Evolutionary conservation across 37 sponge, comb jelly and placozoan genomes (phyloP), one percentile per base, ranked within the genome.

Genomic region (Eunapius fragilis): DNA sequence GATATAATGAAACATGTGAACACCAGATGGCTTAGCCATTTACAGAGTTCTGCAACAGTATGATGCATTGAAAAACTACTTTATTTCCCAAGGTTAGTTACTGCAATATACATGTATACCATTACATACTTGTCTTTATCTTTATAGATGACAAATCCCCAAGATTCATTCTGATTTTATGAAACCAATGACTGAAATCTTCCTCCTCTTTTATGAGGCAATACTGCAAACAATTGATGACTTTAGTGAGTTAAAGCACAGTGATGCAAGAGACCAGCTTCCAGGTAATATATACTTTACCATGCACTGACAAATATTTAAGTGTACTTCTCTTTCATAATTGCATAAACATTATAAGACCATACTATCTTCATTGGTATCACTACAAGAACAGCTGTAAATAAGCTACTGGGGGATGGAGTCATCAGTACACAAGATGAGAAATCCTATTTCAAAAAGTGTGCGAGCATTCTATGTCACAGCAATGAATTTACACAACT

Each of bases 21-120:
- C 32, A 67, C 33, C n/a, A n/a, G 85, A 5, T 85, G 85, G 87
- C 70, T 86, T 5, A 86, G 87, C 85, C 33, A 68, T 85, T 48
- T 35, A 35, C 13, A 72, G 78, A 26, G 58, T 67, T 77, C 34
- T 85, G 25, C 36, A 31, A 76, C 85, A 68, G 38, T 85, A 77
- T 32, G 25, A 25, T 32, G 33, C 37, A 72, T 67, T 76, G 69
- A 36, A n/a, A 45, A 86, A 80, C 0, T 58, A 58, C 58, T 58
- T 58, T 58, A 58, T 58, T 58, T 17, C 47, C 4, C 47, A 45
- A 45, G 47, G 47, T 45, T 45, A 11, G 47, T 58, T 58, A 58
- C 58, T 58, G 58, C 6, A 41, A 41, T 41, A 19, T 58, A 58
- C 22, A 41, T 3, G 6, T 41, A 41, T 41, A 41, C 6, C 3